phyloP scores from a whole-genome alignment of 2,888 invertebrate species.

The Eristalinus sepulchralis region DNA sequence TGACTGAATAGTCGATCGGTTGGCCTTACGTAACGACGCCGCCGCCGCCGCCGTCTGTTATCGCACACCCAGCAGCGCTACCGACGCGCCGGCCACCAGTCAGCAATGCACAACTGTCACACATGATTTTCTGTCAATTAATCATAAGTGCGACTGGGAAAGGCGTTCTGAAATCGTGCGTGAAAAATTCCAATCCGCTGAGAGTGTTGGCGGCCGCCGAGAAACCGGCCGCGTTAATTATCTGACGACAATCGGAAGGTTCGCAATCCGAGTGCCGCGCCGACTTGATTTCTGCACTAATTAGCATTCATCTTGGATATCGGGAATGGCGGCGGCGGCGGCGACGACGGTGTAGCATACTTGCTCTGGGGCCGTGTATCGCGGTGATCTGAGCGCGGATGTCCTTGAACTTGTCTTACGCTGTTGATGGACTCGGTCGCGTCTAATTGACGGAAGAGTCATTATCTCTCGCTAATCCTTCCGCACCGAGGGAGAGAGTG shows the following conservation, averaged over 20 bases:
- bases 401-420: conserved; percentile 67
- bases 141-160: conserved; percentile 34
- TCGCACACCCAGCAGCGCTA: neutral
- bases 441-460: conserved; percentile 48
- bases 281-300: neutral
- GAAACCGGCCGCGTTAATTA: neutral
- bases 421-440: conserved; percentile 14
- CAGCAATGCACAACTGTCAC: conserved; percentile 37
- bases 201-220: neutral
- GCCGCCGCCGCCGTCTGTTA: neutral
- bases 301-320: neutral
- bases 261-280: neutral
- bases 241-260: conserved; percentile 2
- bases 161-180: conserved; percentile 40
- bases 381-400: conserved; percentile 24
- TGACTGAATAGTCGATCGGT: neutral
- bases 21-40: neutral
- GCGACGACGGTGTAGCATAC: conserved; percentile 18
- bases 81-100: neutral
- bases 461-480: conserved; percentile 35
- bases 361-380: neutral
- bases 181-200: conserved; percentile 21
- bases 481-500: neutral
- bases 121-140: conserved; percentile 48
- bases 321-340: conserved; percentile 6